Conservation (phyloP, 2,113 vertebrate species). For the Corynorhinus townsendii region DNA sequence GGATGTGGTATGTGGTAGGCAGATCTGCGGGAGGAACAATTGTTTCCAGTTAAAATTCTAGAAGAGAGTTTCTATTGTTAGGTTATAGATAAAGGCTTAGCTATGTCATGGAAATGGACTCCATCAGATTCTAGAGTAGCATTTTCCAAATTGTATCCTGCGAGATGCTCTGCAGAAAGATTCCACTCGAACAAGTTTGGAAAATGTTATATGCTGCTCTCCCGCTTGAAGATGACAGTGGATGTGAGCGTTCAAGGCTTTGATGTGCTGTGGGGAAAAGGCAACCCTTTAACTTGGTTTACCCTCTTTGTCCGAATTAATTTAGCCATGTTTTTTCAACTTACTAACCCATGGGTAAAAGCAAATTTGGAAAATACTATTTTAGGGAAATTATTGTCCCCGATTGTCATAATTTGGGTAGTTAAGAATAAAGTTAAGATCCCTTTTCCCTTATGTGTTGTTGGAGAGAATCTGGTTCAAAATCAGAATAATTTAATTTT, state of each 20-base stretch:
- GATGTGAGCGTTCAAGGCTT: not conserved
- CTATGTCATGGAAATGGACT: not conserved
- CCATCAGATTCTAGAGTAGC: not conserved
- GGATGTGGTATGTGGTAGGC: not conserved
- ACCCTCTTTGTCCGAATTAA: not conserved
- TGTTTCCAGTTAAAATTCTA: not conserved
- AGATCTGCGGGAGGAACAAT: not conserved
- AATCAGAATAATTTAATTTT: conserved; percentile 7
- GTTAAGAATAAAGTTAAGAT: not conserved
- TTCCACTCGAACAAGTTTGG: not conserved
- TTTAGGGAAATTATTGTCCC: not conserved
- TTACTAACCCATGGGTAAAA: not conserved
- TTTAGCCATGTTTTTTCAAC: not conserved
- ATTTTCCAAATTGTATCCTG: not conserved
- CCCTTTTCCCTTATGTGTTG: not conserved
- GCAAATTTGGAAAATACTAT: not conserved
- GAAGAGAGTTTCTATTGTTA: not conserved
- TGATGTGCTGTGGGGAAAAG: not conserved
- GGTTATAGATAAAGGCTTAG: not conserved
- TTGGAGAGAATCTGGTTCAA: not conserved
- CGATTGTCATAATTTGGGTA: not conserved
- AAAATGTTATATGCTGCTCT: not conserved
- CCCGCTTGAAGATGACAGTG: not conserved
- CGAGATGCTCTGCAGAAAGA: not conserved
- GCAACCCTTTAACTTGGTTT: not conserved